Evolutionary conservation across 37 sponge, comb jelly and placozoan species (phyloP).

Genomic region (Halichondria panicea): DNA sequence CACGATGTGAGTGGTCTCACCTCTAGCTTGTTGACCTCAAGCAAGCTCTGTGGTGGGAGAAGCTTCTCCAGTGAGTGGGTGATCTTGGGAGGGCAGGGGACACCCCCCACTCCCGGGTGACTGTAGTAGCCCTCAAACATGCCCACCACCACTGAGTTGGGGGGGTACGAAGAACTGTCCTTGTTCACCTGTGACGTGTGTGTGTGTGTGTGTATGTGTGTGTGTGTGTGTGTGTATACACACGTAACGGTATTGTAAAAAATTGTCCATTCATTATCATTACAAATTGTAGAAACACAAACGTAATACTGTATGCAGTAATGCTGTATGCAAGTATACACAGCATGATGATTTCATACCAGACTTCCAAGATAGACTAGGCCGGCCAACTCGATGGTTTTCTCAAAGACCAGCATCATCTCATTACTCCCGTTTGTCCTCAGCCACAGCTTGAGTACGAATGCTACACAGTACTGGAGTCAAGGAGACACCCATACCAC

Average conservation of each 20-base stretch:
- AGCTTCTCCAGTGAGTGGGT: slow-evolving; percentile 36
- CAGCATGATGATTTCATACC: slow-evolving; percentile 2
- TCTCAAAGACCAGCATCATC: slow-evolving; percentile 27
- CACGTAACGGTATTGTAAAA: neutral
- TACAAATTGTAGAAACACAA: neutral
- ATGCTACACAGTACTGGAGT: neutral
- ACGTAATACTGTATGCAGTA: neutral
- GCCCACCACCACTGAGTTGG: slow-evolving; percentile 50
- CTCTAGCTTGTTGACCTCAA: slow-evolving; percentile 57
- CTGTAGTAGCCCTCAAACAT: slow-evolving; percentile 64
- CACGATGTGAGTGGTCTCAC: too few relatives aligned
- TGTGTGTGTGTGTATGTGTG: neutral
- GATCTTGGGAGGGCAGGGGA: slow-evolving; percentile 10
- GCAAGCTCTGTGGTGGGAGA: slow-evolving; percentile 50
- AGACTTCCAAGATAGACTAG: slow-evolving; percentile 38
- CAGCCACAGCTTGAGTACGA: slow-evolving; percentile 31
- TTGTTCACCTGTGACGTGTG: slow-evolving; percentile 41
- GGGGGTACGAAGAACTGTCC: slow-evolving; percentile 43
- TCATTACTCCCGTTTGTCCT: neutral
- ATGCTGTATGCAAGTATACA: neutral
- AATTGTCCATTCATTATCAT: neutral
- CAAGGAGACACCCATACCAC: neutral
- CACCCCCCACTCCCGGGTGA: slow-evolving; percentile 23
- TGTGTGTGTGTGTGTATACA: neutral
- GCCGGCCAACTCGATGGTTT: slow-evolving; percentile 30